These are phyloP conservation scores for Volucella bombylans DNA, from an alignment of 2,888 invertebrate genomes.

Conservation along the genomic window DNA sequence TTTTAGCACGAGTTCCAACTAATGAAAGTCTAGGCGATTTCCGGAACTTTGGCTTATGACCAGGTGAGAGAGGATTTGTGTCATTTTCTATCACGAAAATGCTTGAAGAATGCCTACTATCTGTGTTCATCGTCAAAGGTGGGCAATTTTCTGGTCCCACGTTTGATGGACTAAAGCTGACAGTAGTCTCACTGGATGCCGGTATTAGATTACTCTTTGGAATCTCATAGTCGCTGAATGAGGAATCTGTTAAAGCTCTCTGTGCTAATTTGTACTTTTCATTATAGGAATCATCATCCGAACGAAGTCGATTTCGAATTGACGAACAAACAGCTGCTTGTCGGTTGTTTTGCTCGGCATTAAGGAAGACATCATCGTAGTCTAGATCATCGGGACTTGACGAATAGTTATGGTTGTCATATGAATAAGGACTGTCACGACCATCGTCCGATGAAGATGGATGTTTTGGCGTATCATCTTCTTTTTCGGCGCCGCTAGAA, in stretches of 20 bases:
- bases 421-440: slow-evolving; percentile 78
- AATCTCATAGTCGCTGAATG: slow-evolving; percentile 75
- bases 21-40: slow-evolving; percentile 76
- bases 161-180: slow-evolving; percentile 74
- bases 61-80: slow-evolving; percentile 76
- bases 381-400: slow-evolving; percentile 78
- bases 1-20: slow-evolving; percentile 60
- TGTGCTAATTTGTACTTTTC: slow-evolving; percentile 74
- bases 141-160: slow-evolving; percentile 59
- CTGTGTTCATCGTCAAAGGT: slow-evolving; percentile 66
- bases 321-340: slow-evolving; percentile 76
- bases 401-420: slow-evolving; percentile 80
- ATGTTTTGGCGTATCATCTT: slow-evolving; percentile 75
- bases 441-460: slow-evolving; percentile 73
- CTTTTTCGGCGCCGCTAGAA: slow-evolving; percentile 81
- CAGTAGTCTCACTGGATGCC: slow-evolving; percentile 71
- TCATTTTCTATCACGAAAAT: slow-evolving; percentile 79
- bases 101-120: slow-evolving; percentile 51
- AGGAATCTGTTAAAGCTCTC: slow-evolving; percentile 74
- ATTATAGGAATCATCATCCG: slow-evolving; percentile 78
- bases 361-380: slow-evolving; percentile 73
- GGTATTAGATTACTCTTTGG: slow-evolving; percentile 71
- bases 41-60: slow-evolving; percentile 79
- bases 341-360: slow-evolving; percentile 76
- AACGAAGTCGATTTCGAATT: slow-evolving; percentile 78